Conservation (phyloP, 2,888 invertebrate species). For the Hypselothyrea guttata region DNA sequence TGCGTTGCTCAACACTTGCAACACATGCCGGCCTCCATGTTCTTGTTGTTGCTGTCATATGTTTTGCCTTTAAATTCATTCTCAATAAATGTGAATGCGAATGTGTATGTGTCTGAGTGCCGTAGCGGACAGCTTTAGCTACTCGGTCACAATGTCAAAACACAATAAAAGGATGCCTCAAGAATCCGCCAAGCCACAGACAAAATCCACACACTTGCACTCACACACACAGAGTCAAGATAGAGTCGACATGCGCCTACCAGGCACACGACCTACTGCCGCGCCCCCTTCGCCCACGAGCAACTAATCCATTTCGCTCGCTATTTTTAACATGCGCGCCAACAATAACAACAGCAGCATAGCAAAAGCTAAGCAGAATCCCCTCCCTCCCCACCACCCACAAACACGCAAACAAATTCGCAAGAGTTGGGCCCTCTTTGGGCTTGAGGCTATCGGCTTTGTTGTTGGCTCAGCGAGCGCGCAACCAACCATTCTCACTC, state of each 20-base stretch:
- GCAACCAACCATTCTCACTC: constrained; percentile 17
- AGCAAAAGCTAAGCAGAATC: constrained; percentile 57
- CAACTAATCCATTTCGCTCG: constrained; percentile 69
- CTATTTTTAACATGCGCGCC: constrained; percentile 71
- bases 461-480: constrained; percentile 45
- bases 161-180: constrained; percentile 29
- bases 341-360: constrained; percentile 46
- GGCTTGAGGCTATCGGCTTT: constrained; percentile 46
- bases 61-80: constrained; percentile 40
- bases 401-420: constrained; percentile 16
- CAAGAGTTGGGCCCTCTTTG: constrained; percentile 53
- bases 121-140: constrained; percentile 8
- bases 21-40: constrained; percentile 24
- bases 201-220: constrained; percentile 22
- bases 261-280: constrained; percentile 13
- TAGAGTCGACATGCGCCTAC: constrained; percentile 62
- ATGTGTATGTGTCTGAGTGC: neutral
- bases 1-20: constrained; percentile 37
- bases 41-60: constrained; percentile 12
- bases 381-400: constrained; percentile 15
- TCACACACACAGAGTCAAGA: constrained; percentile 14
- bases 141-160: constrained; percentile 69
- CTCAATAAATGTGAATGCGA: constrained; percentile 16
- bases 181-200: constrained; percentile 18
- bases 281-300: constrained; percentile 25